Percentiles rank a stretch among this genome's conserved stretches.
Conservation (phyloP, 2,797 vertebrate species). For the Arremon aurantiirostris region DNA sequence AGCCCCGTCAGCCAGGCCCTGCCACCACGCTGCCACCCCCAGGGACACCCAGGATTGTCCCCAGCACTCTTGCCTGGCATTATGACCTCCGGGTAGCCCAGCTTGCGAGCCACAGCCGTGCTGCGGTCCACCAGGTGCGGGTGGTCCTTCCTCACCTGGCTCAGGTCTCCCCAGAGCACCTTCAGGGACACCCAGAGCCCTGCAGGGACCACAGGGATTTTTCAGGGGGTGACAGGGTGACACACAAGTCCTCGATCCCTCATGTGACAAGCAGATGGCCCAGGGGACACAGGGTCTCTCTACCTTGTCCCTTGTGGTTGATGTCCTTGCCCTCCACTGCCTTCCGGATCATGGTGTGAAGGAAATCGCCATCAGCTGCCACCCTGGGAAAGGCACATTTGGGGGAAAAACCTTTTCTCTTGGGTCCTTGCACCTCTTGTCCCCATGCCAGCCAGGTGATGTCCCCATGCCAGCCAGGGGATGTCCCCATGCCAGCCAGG, state of each 20-base stretch:
- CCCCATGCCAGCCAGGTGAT: too few relatives aligned
- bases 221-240: background rate
- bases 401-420: background rate
- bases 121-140: conserved; percentile 61
- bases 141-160: conserved; percentile 55
- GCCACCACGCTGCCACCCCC: fast-evolving
- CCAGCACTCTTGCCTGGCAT: conserved; percentile 52
- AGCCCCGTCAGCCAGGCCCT: background rate
- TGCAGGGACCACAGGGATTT: background rate
- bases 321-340: conserved; percentile 55
- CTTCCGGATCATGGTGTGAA: conserved; percentile 60
- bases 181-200: conserved; percentile 71
- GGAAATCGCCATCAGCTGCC: conserved; percentile 49
- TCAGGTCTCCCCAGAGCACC: conserved; percentile 59
- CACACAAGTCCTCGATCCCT: background rate
- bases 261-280: background rate
- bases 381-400: background rate
- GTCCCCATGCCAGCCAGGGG: background rate
- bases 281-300: background rate
- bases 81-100: conserved; percentile 67
- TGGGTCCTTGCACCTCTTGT: background rate
- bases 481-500: background rate
- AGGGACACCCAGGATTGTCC: too few relatives aligned
- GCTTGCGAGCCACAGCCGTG: conserved; percentile 59
- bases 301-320: conserved; percentile 70